Conservation (phyloP, 1,140 invertebrate genomes). For the Grapholita molesta region DNA sequence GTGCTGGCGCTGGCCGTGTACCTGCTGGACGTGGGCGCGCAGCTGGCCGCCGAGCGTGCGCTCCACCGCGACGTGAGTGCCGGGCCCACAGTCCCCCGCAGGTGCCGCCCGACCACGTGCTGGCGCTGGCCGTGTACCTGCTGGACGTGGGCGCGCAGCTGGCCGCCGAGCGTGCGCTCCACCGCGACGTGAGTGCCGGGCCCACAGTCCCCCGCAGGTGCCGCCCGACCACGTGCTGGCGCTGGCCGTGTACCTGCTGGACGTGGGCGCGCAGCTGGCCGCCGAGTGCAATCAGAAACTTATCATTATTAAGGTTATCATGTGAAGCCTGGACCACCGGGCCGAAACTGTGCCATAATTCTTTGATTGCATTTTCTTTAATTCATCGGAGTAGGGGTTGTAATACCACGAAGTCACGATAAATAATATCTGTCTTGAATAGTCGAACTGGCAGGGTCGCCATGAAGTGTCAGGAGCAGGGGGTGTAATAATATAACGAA, state of each 20-base stretch:
- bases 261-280: conserved; percentile 78
- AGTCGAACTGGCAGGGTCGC: no score
- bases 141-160: conserved; percentile 82
- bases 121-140: conserved; percentile 91
- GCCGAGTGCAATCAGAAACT: no score
- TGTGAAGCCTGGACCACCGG: no score
- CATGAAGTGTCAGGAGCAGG: no score
- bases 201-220: conserved; percentile 85
- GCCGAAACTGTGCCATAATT: no score
- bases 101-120: conserved; percentile 88
- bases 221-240: conserved; percentile 91
- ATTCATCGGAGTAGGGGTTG: no score
- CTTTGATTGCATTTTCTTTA: no score
- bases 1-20: conserved; percentile 91
- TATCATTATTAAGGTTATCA: no score
- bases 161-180: conserved; percentile 52
- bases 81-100: conserved; percentile 89
- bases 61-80: conserved; percentile 42
- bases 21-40: conserved; percentile 84
- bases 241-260: conserved; percentile 90
- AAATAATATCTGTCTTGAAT: no score
- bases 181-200: conserved; percentile 78
- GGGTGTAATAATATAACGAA: no score
- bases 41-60: conserved; percentile 66
- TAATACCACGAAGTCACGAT: no score